Conservation (phyloP, 2,888 invertebrate genomes). For the Drosophila melanosoma region DNA sequence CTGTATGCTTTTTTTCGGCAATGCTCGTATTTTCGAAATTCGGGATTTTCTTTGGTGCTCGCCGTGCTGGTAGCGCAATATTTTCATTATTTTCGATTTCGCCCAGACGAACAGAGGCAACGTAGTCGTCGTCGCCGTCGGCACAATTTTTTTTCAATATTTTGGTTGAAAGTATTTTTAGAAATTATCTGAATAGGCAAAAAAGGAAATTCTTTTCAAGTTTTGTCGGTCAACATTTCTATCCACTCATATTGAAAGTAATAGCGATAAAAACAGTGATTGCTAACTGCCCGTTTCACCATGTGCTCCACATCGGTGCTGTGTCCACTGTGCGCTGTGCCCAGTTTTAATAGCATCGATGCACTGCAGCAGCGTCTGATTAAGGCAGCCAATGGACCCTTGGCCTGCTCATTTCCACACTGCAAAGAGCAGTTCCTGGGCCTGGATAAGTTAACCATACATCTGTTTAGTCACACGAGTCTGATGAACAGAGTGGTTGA, state of each 20-base stretch:
- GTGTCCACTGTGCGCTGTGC: constrained; percentile 91
- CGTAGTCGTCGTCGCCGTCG: constrained; percentile 45
- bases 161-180: constrained; percentile 75
- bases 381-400: constrained; percentile 90
- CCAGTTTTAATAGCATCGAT: constrained; percentile 90
- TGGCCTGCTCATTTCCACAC: constrained; percentile 89
- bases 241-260: constrained; percentile 8
- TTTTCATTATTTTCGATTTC: constrained; percentile 72
- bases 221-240: constrained; percentile 51
- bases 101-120: constrained; percentile 50
- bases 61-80: constrained; percentile 52
- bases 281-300: neutral
- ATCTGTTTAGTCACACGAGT: constrained; percentile 90
- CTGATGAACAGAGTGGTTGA: constrained; percentile 56
- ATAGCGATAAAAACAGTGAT: neutral
- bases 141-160: constrained; percentile 69
- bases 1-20: constrained; percentile 28
- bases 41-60: constrained; percentile 25
- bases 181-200: constrained; percentile 58
- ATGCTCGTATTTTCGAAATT: constrained; percentile 54
- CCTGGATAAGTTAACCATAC: constrained; percentile 93
- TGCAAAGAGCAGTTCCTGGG: constrained; percentile 91
- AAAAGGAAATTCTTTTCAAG: constrained; percentile 35
- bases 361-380: constrained; percentile 90
- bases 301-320: constrained; percentile 87